phyloP scores from a whole-genome alignment of 2,113 vertebrate genomes.

The Athene cunicularia region DNA sequence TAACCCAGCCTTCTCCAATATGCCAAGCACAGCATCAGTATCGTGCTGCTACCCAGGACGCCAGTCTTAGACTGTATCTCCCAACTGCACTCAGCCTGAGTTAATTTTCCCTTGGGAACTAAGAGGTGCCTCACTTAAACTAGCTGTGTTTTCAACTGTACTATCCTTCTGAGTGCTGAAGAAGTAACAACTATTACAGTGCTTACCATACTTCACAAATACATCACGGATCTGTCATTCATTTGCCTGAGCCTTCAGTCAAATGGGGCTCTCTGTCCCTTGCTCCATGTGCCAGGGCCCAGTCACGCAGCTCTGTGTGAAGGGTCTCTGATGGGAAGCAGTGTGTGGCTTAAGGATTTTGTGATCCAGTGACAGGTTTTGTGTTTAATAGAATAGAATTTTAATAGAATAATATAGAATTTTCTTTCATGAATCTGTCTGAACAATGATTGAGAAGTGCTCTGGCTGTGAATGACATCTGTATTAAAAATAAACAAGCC shows the following conservation, averaged over 20 bases:
- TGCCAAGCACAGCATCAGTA: not conserved
- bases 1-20: not conserved
- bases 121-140: not conserved
- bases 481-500: not conserved
- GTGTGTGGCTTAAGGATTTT: not conserved
- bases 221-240: fast-evolving
- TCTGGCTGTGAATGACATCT: not conserved
- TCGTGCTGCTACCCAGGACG: not conserved
- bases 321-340: not conserved
- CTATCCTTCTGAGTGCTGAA: not conserved
- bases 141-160: not conserved
- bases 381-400: not conserved
- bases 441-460: not conserved
- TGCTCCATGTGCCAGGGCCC: not conserved
- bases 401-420: not conserved
- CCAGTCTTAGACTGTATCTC: not conserved
- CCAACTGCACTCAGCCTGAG: not conserved
- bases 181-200: not conserved
- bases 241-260: not conserved
- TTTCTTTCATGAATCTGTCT: not conserved
- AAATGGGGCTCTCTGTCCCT: not conserved
- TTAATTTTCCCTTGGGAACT: not conserved
- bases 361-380: not conserved
- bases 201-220: not conserved
- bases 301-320: not conserved